A percentile compares a stretch with the other conserved stretches of the same genome.
Conservation (phyloP, 2,888 invertebrate species). For the Nycteola revayana region DNA sequence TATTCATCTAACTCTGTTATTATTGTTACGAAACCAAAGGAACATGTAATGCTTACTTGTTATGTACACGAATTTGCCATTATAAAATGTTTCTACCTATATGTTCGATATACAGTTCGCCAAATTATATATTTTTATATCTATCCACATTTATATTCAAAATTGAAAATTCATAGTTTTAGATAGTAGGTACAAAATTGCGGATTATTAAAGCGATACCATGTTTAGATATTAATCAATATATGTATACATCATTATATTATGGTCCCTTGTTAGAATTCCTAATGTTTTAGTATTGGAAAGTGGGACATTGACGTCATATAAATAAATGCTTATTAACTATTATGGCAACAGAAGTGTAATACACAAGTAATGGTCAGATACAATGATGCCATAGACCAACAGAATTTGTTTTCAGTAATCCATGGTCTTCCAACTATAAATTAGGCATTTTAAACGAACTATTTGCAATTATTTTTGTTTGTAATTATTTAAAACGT, state of each 20-base stretch:
- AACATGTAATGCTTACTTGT: constrained; percentile 29
- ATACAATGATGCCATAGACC: constrained; percentile 41
- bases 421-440: constrained; percentile 57
- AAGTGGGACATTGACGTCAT: constrained; percentile 43
- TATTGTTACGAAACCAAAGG: constrained; percentile 8
- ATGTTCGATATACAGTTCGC: constrained; percentile 66
- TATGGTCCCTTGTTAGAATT: constrained; percentile 43
- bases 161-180: constrained; percentile 66
- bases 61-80: constrained; percentile 59
- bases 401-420: constrained; percentile 38
- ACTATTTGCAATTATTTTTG: constrained; percentile 12
- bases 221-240: constrained; percentile 56
- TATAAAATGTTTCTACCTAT: constrained; percentile 60
- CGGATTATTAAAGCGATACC: constrained; percentile 55
- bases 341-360: constrained; percentile 54
- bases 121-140: constrained; percentile 71
- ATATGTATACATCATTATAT: constrained; percentile 32
- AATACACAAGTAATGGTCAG: constrained; percentile 61
- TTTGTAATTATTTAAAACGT: no score
- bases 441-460: constrained; percentile 45
- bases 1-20: no score
- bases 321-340: constrained; percentile 47
- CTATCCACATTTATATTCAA: constrained; percentile 73
- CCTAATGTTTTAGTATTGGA: constrained; percentile 39
- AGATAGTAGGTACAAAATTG: constrained; percentile 50